Evolutionary conservation across 2,888 invertebrate genomes (phyloP), one percentile per base, ranked within the genome.

Genomic region (Agonopterix alstromeriana): DNA sequence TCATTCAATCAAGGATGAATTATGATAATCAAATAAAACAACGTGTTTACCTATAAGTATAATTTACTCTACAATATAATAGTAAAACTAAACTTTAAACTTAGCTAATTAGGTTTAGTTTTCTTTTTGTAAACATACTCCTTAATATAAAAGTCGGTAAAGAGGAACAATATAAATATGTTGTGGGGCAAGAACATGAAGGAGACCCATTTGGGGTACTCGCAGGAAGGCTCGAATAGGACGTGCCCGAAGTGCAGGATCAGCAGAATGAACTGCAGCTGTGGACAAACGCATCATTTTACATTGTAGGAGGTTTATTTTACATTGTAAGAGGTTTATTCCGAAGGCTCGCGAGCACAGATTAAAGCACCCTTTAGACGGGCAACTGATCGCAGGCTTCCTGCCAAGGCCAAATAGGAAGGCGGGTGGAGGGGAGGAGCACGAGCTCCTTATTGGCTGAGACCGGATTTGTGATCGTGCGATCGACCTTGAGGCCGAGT

Each of bases 131-230:
- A 63, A 49, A 92, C 71, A 66, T 94, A 94, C n/a, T 91, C 76
- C 61, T 91, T 92, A 56, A 90, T 88, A 57, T 94, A 94, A 68
- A 94, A 94, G 58, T 94, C 92, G 7, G 83, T 75, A 71, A 94
- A 94, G 36, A 94, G 75, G 52, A 91, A 71, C 7, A 93, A 75
- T 82, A 94, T 93, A 61, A 93, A 91, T 46, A 92, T 67, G 68
- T 93, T 93, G 70, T 94, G 94, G 0, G 92, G 91, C 36, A 93
- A 72, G 58, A 92, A 89, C 45, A 91, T 50, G 46, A 90, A 79
- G 0, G 90, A 82, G 0, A 90, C 76, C 87, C 91, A 90, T 55
- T 89, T 90, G 8, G 94, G 93, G 65, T 91, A 93, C 12, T 77
- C 85, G 67, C 94, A 94, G 47, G 90, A 84, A 0, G 90, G 82